Percentiles rank a stretch among this genome's conserved stretches.
Evolutionary conservation across 2,113 vertebrate species (phyloP).

Genomic region (Astur gentilis): DNA sequence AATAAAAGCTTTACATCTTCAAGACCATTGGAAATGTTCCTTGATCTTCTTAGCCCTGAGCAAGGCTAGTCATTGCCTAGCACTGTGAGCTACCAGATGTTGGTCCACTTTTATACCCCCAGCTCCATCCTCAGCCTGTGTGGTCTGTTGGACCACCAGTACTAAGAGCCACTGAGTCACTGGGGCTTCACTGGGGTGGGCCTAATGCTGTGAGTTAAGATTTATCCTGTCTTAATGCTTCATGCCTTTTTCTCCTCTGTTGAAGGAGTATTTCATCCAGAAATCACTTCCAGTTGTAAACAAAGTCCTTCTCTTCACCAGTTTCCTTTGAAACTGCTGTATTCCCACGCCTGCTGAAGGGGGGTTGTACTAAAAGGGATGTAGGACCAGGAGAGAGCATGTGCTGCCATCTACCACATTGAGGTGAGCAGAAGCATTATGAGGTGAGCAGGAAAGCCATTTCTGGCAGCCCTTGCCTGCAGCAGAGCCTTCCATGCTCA

Average conservation of each 20-base stretch:
- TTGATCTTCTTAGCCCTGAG: background rate
- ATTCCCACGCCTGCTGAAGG: background rate
- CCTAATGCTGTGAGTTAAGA: background rate
- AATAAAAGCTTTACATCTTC: background rate
- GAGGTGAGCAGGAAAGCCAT: background rate
- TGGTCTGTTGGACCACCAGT: background rate
- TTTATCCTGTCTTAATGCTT: background rate
- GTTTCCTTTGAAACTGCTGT: background rate
- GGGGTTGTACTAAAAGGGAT: background rate
- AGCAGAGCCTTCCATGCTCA: background rate
- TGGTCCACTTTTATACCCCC: background rate
- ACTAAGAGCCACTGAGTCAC: background rate
- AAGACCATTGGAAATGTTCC: background rate
- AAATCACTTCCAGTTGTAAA: background rate
- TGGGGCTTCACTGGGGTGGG: background rate
- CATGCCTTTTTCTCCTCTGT: background rate
- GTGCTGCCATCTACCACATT: background rate
- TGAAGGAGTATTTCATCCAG: background rate
- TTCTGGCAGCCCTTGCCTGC: background rate
- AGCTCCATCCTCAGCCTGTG: background rate
- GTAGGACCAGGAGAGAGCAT: background rate
- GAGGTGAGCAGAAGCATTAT: background rate
- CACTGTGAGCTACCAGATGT: background rate
- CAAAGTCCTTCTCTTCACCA: background rate
- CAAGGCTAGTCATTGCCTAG: background rate